Conservation (phyloP, 2,113 vertebrate species). For the Oryzias woworae region DNA sequence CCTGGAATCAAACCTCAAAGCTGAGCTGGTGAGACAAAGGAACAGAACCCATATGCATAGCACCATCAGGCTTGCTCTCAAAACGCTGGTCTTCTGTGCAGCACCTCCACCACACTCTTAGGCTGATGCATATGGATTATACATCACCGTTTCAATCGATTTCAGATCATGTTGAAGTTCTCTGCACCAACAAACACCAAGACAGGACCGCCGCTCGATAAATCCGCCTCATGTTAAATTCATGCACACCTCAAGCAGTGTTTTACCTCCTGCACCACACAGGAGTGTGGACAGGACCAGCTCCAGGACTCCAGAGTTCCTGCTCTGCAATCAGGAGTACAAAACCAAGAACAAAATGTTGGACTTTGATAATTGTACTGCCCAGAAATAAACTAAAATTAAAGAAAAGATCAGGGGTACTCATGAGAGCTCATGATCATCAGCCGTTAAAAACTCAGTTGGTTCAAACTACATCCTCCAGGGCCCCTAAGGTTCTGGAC, state of each 20-base stretch:
- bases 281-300: background rate
- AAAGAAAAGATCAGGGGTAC: too few relatives aligned
- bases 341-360: too few relatives aligned
- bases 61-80: background rate
- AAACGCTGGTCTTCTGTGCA: background rate
- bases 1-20: background rate
- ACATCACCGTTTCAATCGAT: constrained; percentile 60
- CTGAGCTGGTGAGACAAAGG: background rate
- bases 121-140: constrained; percentile 37
- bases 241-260: constrained; percentile 46
- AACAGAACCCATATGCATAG: background rate
- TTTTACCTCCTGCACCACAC: constrained; percentile 40
- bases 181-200: constrained; percentile 56
- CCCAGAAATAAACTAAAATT: too few relatives aligned
- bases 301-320: too few relatives aligned
- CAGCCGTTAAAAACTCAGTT: too few relatives aligned
- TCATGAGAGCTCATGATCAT: too few relatives aligned
- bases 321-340: too few relatives aligned
- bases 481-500: too few relatives aligned
- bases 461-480: too few relatives aligned
- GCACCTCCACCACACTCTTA: background rate
- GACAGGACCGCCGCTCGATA: constrained; percentile 47
- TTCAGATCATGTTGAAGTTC: constrained; percentile 59
- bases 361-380: too few relatives aligned
- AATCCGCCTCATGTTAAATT: constrained; percentile 64